Percentiles rank a stretch among this genome's conserved stretches.
These are phyloP conservation scores for Mus musculus DNA, from an alignment of 2,113 vertebrate species.

Conservation along the genomic window DNA sequence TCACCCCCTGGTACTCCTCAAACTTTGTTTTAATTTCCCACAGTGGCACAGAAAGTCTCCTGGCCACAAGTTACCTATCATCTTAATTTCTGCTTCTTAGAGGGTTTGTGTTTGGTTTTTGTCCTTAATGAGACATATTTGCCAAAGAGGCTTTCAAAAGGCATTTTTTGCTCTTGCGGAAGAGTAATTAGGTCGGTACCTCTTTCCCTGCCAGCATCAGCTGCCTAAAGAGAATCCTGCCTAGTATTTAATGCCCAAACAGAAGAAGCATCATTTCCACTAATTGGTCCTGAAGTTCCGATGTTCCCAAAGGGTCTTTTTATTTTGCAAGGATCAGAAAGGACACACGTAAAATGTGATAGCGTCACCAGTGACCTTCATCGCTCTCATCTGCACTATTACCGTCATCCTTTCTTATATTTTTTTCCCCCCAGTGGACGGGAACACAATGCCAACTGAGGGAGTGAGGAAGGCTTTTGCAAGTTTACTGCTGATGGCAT, in stretches of 20 bases:
- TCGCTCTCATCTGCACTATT: conserved; percentile 74
- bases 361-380: conserved; percentile 83
- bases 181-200: conserved; percentile 91
- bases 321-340: conserved; percentile 85
- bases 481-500: conserved; percentile 76
- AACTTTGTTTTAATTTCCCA: conserved; percentile 85
- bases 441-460: conserved; percentile 77
- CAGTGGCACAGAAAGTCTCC: conserved; percentile 83
- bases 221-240: conserved; percentile 87
- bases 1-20: conserved; percentile 62
- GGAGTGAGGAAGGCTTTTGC: conserved; percentile 68
- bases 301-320: conserved; percentile 87
- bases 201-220: conserved; percentile 87
- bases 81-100: conserved; percentile 87
- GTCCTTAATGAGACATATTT: conserved; percentile 90
- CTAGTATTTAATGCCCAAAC: conserved; percentile 88
- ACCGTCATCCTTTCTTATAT: conserved; percentile 77
- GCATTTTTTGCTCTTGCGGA: conserved; percentile 89
- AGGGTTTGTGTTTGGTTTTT: conserved; percentile 85
- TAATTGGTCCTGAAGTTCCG: conserved; percentile 90
- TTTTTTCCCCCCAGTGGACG: conserved; percentile 78
- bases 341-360: conserved; percentile 84
- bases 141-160: conserved; percentile 89
- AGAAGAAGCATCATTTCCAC: conserved; percentile 88
- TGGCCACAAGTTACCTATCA: conserved; percentile 89